A percentile compares a stretch with the other conserved stretches of the same genome.
phyloP scores from a whole-genome alignment of 2,888 invertebrate species.

The Aphidius colemani region DNA sequence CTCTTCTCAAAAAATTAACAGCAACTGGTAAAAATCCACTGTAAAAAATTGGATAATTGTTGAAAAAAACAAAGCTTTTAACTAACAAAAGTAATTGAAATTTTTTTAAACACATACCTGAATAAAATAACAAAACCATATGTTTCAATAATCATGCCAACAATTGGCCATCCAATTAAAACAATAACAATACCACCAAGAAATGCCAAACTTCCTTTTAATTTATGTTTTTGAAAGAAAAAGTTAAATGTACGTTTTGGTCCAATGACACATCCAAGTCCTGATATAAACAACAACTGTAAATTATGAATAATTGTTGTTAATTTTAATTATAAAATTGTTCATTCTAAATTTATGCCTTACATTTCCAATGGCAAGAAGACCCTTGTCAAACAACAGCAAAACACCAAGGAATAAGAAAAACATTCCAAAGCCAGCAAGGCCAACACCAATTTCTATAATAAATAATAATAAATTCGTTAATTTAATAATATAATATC shows the following conservation, averaged over 20 bases:
- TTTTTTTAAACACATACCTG: constrained; percentile 64
- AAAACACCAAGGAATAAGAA: constrained; percentile 94
- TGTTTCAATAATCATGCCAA: constrained; percentile 95
- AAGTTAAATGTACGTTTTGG: constrained; percentile 93
- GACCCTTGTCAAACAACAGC: constrained; percentile 93
- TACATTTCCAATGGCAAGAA: constrained; percentile 99
- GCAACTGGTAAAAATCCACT: constrained; percentile 98
- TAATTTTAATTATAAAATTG: not conserved
- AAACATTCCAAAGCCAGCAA: constrained; percentile 93
- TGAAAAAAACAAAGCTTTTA: no score
- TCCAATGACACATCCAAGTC: constrained; percentile 95
- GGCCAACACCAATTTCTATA: constrained; percentile 95
- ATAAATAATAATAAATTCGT: constrained; percentile 40
- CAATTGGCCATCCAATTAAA: constrained; percentile 91
- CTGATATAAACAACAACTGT: constrained; percentile 94
- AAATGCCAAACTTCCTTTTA: constrained; percentile 87
- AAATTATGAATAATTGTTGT: constrained; percentile 1
- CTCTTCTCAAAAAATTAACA: constrained; percentile 90
- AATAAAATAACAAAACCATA: constrained; percentile 92
- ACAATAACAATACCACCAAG: constrained; percentile 93
- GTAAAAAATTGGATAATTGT: constrained; percentile 41
- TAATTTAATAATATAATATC: not conserved
- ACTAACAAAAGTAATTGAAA: no score
- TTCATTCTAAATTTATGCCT: constrained; percentile 42
- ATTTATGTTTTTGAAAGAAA: constrained; percentile 96